Evolutionary conservation across 2,888 invertebrate species (phyloP).

Genomic region (Andrena chrysosceles): DNA sequence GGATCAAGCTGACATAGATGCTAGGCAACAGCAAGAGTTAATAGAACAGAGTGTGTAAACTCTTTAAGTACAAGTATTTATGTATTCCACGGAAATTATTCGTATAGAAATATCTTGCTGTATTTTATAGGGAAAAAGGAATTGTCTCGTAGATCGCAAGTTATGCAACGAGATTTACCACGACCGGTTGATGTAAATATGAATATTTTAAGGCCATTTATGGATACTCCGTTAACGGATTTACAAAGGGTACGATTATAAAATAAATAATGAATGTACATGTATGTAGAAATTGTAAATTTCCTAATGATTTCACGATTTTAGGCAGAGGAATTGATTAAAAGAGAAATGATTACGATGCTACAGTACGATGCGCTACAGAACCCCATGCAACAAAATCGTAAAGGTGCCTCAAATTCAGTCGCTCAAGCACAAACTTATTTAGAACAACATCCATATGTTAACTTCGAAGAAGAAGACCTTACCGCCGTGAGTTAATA

Average conservation of each 20-base stretch:
- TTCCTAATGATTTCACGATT: constrained; percentile 42
- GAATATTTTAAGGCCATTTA: constrained; percentile 91
- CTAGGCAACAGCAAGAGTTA: constrained; percentile 89
- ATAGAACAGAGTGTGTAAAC: constrained; percentile 87
- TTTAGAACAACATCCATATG: constrained; percentile 94
- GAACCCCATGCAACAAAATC: constrained; percentile 88
- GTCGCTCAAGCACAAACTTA: constrained; percentile 91
- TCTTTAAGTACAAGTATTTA: not conserved
- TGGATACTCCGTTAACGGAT: constrained; percentile 92
- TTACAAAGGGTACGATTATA: constrained; percentile 89
- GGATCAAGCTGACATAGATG: constrained; percentile 95
- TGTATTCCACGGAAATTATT: not conserved
- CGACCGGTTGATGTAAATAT: constrained; percentile 93
- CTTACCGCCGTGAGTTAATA: constrained; percentile 85
- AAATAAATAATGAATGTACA: constrained; percentile 1
- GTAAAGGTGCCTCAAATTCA: constrained; percentile 86
- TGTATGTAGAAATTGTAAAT: not conserved
- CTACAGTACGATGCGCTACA: constrained; percentile 94
- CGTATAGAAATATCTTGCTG: constrained; percentile 5
- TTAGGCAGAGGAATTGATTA: constrained; percentile 97
- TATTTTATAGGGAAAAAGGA: constrained; percentile 87
- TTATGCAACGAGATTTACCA: constrained; percentile 94
- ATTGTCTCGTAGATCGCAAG: constrained; percentile 92
- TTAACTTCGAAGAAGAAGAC: constrained; percentile 89
- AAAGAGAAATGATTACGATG: constrained; percentile 98